Evolutionary conservation across 2,113 vertebrate genomes (phyloP).

Genomic region (Felis chaus): DNA sequence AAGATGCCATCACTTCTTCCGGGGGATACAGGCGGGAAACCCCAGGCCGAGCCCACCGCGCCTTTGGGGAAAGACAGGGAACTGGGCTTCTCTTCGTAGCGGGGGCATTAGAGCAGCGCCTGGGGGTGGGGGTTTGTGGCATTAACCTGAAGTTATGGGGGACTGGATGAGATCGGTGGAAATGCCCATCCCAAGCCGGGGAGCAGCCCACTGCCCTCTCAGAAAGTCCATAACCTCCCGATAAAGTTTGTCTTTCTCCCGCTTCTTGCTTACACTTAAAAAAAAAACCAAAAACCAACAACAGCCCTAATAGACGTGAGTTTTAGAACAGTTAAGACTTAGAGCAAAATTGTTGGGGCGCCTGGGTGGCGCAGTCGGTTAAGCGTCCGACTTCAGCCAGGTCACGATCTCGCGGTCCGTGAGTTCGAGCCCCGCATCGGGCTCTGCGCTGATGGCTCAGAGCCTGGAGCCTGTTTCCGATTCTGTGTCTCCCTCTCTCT

Average conservation of each 20-base stretch:
- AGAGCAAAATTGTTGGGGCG: neutral
- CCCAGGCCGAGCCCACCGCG: neutral
- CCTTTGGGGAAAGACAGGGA: too few relatives aligned
- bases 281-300: neutral
- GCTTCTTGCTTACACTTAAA: neutral
- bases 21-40: neutral
- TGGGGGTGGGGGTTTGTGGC: neutral
- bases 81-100: neutral
- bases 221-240: neutral
- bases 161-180: too few relatives aligned
- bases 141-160: neutral
- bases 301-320: neutral
- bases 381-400: too few relatives aligned
- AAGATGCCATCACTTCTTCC: neutral
- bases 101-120: fast-evolving
- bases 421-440: too few relatives aligned
- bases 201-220: neutral
- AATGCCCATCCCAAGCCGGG: neutral
- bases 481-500: too few relatives aligned
- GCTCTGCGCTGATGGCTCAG: too few relatives aligned
- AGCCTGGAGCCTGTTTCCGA: too few relatives aligned
- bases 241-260: neutral
- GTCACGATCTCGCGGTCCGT: too few relatives aligned
- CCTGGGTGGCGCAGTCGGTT: too few relatives aligned
- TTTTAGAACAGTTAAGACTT: neutral